Conservation (phyloP, 2,113 vertebrate species). For the Saccopteryx leptura region DNA sequence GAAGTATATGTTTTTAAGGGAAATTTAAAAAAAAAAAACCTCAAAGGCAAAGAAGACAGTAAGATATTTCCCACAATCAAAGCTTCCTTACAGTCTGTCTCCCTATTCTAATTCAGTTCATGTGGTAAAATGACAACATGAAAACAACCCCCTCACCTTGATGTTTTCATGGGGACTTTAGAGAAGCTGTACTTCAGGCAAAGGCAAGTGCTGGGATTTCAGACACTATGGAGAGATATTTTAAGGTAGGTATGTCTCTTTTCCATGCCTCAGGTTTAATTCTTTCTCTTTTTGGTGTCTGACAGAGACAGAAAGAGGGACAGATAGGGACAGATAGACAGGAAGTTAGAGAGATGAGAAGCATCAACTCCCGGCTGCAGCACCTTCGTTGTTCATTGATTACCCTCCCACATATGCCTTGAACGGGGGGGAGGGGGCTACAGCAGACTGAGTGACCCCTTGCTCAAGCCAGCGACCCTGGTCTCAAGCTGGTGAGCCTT, state of each 20-base stretch:
- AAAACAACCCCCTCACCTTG: not conserved
- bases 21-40: constrained; percentile 51
- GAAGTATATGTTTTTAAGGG: not conserved
- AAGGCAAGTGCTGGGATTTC: not conserved
- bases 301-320: too few relatives aligned
- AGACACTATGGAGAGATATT: not conserved
- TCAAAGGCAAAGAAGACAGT: constrained; percentile 15
- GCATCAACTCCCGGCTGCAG: too few relatives aligned
- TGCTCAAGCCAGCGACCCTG: too few relatives aligned
- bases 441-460: too few relatives aligned
- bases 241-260: not conserved
- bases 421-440: too few relatives aligned
- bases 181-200: not conserved
- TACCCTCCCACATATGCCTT: too few relatives aligned
- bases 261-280: not conserved
- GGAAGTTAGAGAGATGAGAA: too few relatives aligned
- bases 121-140: not conserved
- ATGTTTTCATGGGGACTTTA: not conserved
- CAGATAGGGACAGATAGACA: too few relatives aligned
- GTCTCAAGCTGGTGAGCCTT: too few relatives aligned
- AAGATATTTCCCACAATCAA: not conserved
- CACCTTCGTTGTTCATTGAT: too few relatives aligned
- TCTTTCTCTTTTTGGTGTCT: not conserved
- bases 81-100: not conserved
- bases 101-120: not conserved